Base-by-base conservation (phyloP, 2,113 vertebrate species). In the Amphilophus citrinellus region DNA sequence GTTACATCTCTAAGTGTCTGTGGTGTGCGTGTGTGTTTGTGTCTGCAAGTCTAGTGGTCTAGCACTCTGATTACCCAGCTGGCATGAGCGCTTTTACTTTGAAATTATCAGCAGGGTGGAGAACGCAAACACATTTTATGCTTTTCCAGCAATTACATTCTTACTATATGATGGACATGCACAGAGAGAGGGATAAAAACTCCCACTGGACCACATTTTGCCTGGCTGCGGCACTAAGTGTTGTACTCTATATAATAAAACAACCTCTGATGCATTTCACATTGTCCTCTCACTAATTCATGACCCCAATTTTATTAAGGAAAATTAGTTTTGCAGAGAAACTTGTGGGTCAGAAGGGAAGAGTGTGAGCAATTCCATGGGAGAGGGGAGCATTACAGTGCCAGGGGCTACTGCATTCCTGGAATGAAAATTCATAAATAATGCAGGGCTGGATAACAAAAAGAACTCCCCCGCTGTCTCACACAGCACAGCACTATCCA, bases 341-440 rank as follows among this genome's bases (percentile, higher is more conserved):
- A 89, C 83, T 90, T 86, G 86, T 77, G 82, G 81, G 85, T 82
- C 75, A 84, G 77, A 57, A 79, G 82, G 76, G 61, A 89, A 84
- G 65, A 53, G 82, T 84, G 84, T 14, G 84, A 91, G 90, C 57
- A 27, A 89, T 89, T 93, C 90, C 88, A 93, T 82, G 89, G 86
- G 87, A 93, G 92, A 89, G 73, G 88, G 87, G 89, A 93, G 89
- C 88, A 79, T 80, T 90, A 86, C 88, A 87, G 91, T 90, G 95
- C 95, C 94, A 93, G 89, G 83, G 94, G 94, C 94, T 89, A 90
- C 89, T 91, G 92, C 88, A 93, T 94, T 95, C 94, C 92, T 95
- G 94, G 94, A 95, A 95, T 95, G 94, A 96, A 95, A 93, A 93
- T 92, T 94, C 87, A 94, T 95, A 94, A 96, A 96, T 96, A 96